Evolutionary conservation across 2,888 invertebrate species (phyloP).

Genomic region (Merodon equestris): DNA sequence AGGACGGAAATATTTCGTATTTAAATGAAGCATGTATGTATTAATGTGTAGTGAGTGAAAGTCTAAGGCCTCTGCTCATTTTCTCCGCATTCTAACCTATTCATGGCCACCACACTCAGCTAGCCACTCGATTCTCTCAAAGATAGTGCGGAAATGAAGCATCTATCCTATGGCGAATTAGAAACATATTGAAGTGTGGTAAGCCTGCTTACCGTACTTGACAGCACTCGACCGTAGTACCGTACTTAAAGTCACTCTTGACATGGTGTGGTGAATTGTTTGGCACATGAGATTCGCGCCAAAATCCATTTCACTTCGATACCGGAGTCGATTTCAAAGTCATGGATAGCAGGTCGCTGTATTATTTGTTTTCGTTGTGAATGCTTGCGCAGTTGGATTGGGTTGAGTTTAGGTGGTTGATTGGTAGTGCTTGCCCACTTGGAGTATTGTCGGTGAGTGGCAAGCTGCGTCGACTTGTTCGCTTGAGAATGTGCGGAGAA

Average conservation of each 20-base stretch:
- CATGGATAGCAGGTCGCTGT: constrained; percentile 5
- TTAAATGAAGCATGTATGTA: too few relatives aligned
- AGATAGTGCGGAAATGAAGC: too few relatives aligned
- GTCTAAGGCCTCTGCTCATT: not conserved
- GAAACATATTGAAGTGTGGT: too few relatives aligned
- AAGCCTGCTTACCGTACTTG: constrained; percentile 2
- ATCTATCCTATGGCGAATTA: too few relatives aligned
- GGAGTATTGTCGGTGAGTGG: too few relatives aligned
- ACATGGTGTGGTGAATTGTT: constrained; percentile 12
- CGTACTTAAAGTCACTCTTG: constrained; percentile 26
- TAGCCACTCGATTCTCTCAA: too few relatives aligned
- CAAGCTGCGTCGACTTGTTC: too few relatives aligned
- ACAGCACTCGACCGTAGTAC: constrained; percentile 20
- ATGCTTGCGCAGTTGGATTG: not conserved
- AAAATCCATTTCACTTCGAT: constrained; percentile 2
- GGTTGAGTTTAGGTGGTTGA: not conserved
- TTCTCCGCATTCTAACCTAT: too few relatives aligned
- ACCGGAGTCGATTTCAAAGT: too few relatives aligned
- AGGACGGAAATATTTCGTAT: too few relatives aligned
- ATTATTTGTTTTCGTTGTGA: not conserved
- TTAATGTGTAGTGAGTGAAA: constrained; percentile 10
- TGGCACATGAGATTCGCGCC: constrained; percentile 2
- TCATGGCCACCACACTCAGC: too few relatives aligned
- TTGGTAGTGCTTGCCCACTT: too few relatives aligned
- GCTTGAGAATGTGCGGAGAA: constrained; percentile 16